phyloP scores from a whole-genome alignment of 2,888 invertebrate species.

The Yponomeuta malinellus region DNA sequence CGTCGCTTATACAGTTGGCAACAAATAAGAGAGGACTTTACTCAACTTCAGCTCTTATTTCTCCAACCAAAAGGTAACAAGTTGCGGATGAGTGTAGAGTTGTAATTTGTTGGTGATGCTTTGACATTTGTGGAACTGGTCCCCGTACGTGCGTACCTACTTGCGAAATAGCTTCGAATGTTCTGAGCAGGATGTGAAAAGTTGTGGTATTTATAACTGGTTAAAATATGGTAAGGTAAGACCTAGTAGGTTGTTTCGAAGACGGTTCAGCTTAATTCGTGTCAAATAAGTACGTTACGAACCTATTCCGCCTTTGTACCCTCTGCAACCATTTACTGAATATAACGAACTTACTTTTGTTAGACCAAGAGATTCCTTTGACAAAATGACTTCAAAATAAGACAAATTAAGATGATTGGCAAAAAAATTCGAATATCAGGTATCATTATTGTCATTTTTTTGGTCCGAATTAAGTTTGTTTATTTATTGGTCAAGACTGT shows the following conservation, averaged over 20 bases:
- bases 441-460: too few species aligned
- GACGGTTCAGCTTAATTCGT: too few species aligned
- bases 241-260: too few species aligned
- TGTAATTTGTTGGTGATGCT: constrained; percentile 23
- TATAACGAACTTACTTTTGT: too few species aligned
- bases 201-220: not conserved
- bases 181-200: not conserved
- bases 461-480: too few species aligned
- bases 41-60: not conserved
- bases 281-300: not conserved
- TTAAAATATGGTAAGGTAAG: not conserved
- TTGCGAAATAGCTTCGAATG: constrained; percentile 30
- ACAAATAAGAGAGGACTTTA: not conserved
- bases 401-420: too few species aligned
- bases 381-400: too few species aligned
- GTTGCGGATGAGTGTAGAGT: not conserved
- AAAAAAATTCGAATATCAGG: too few species aligned
- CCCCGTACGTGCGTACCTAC: constrained; percentile 22
- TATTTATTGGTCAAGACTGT: too few species aligned
- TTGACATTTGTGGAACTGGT: constrained; percentile 51
- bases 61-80: not conserved
- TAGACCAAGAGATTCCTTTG: too few species aligned
- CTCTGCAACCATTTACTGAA: too few species aligned
- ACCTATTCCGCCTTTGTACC: not conserved
- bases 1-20: not conserved